These are phyloP conservation scores for Antennarius maculatus DNA, from an alignment of 2,797 vertebrate species.

Conservation along the genomic window DNA sequence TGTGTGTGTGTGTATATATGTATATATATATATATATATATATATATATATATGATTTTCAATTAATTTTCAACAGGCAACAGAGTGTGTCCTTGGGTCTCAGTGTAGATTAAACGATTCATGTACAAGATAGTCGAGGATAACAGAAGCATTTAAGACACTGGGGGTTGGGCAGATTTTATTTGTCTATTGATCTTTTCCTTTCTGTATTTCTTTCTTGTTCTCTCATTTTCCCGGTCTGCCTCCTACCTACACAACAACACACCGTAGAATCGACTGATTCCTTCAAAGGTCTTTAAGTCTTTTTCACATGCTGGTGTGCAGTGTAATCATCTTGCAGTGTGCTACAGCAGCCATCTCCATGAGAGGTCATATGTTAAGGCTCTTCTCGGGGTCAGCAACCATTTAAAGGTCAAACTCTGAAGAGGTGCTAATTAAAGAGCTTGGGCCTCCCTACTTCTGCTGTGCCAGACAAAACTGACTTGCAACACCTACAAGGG, in stretches of 20 bases:
- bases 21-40: not conserved
- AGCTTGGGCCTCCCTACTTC: conserved; percentile 37
- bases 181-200: conserved; percentile 61
- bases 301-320: not conserved
- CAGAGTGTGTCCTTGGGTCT: conserved; percentile 39
- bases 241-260: conserved; percentile 24
- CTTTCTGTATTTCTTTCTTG: conserved; percentile 41
- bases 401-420: conserved; percentile 41
- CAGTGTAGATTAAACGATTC: conserved; percentile 55
- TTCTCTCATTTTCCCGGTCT: conserved; percentile 27
- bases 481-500: conserved; percentile 32
- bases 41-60: conserved; percentile 16
- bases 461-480: conserved; percentile 13
- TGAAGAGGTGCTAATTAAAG: conserved; percentile 46
- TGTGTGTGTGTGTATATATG: no score
- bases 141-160: conserved; percentile 48
- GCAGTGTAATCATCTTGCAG: conserved; percentile 10
- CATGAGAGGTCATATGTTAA: conserved; percentile 50
- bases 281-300: conserved; percentile 9
- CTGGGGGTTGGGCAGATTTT: conserved; percentile 45
- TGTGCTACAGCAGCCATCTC: conserved; percentile 16
- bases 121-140: conserved; percentile 54
- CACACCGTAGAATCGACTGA: conserved; percentile 22
- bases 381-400: conserved; percentile 45
- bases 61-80: conserved; percentile 3